phyloP scores from a whole-genome alignment of 2,113 vertebrate genomes.

The Uropsilus gracilis region DNA sequence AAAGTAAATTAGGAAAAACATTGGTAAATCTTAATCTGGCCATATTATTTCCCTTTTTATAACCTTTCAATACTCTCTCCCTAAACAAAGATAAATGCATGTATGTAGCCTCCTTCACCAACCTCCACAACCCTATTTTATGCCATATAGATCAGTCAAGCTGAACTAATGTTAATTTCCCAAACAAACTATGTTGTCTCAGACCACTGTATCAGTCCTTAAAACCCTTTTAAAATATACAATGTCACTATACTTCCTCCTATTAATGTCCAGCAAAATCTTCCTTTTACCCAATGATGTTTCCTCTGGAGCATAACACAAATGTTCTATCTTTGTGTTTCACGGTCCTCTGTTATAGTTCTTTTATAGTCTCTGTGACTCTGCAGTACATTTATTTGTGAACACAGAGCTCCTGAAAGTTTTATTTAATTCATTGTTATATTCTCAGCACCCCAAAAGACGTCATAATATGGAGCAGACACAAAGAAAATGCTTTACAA shows the following conservation, averaged over 20 bases:
- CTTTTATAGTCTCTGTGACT: not conserved
- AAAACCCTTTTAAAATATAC: not conserved
- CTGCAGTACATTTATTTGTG: not conserved
- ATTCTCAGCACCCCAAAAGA: not conserved
- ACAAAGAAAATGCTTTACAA: not conserved
- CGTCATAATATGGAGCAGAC: not conserved
- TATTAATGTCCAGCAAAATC: not conserved
- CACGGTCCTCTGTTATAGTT: not conserved
- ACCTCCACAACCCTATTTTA: not conserved
- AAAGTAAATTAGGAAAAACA: conserved; percentile 12
- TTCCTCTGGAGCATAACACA: not conserved
- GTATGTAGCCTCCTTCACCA: not conserved
- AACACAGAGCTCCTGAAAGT: not conserved
- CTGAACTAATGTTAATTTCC: not conserved
- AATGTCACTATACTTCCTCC: not conserved
- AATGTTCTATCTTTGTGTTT: not conserved
- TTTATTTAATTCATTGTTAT: not conserved
- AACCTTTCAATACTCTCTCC: not conserved
- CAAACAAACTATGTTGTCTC: not conserved
- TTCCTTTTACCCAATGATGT: conserved; percentile 10
- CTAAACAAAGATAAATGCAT: not conserved
- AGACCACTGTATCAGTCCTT: not conserved
- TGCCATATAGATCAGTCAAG: not conserved
- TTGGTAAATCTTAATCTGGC: not conserved
- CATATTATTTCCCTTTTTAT: not conserved